Evolutionary conservation across 1,140 invertebrate species (phyloP).

Genomic region (Platorchestia sp.): DNA sequence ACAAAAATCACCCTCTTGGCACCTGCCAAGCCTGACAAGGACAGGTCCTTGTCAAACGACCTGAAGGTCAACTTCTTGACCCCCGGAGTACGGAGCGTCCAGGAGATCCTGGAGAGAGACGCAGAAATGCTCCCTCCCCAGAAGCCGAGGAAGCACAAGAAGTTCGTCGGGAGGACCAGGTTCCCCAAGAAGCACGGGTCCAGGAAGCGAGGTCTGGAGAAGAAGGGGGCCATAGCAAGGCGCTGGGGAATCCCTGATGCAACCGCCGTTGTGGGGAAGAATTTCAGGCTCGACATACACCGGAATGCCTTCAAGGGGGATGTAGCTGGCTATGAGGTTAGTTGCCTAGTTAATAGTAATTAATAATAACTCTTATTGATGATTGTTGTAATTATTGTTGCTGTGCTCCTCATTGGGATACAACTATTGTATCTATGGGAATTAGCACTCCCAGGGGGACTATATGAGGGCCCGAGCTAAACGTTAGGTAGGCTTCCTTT

Average conservation of each 20-base stretch:
- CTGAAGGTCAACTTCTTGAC: not conserved
- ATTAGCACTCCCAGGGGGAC: too few species aligned
- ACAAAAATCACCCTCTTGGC: too few species aligned
- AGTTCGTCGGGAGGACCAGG: not conserved
- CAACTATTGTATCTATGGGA: too few species aligned
- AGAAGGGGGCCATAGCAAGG: not conserved
- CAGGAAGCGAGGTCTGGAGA: not conserved
- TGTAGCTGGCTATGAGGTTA: not conserved
- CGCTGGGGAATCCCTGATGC: not conserved
- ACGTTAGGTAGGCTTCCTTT: too few species aligned
- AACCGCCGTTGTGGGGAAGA: not conserved
- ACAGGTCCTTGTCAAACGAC: not conserved
- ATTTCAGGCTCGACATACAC: not conserved
- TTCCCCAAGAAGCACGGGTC: not conserved
- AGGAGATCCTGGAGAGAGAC: not conserved
- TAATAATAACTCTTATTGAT: too few species aligned
- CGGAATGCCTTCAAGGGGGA: not conserved
- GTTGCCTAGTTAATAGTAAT: too few species aligned
- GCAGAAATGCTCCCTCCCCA: not conserved
- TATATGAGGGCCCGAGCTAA: too few species aligned
- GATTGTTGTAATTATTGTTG: too few species aligned
- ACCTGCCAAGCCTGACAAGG: not conserved
- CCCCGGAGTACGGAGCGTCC: not conserved
- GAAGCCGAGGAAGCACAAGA: conserved; percentile 4
- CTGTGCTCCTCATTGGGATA: too few species aligned